Base-by-base conservation (phyloP, 2,888 invertebrate genomes). In the Heteromyza rotundicornis region DNA sequence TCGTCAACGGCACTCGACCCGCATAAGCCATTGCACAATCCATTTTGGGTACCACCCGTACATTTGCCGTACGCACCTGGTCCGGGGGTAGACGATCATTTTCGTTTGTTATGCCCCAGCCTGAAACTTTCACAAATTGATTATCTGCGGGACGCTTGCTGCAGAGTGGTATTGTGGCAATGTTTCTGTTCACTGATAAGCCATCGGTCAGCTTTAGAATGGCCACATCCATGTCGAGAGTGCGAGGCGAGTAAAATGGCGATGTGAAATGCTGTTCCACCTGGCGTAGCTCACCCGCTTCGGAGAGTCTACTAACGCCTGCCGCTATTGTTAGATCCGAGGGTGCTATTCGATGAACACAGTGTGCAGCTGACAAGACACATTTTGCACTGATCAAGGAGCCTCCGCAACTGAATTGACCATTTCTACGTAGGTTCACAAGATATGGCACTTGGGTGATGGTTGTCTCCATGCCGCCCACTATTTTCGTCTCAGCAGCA, bases 321-420 rank as follows among this genome's bases (percentile, higher is more conserved):
- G 72, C 80, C 22, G 74, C 70, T 7, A 80, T 67, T 0, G 66
- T 72, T 14, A 76, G 70, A 3, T 70, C 67, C 10, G 64, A 49
- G 0, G 73, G 60, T 2, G 65, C 24, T 3, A 67, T 54, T 0
- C 69, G 70, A 47, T 73, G 58, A 2, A 78, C 72, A 54, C 82
- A 82, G 44, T 82, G 82, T 0, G 79, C 80, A 0, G 82, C 81
- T 23, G 77, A 81, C 0, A 82, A 64, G 32, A 80, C 77, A 60
- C 70, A 74, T n/a, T 65, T 73, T 2, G 63, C 3, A 1, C 73
- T 73, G 19, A 78, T 58, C 35, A 81, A 49, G 1, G 81, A 74
- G 8, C 81, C 82, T 1, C 82, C 82, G 57, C 82, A 82, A 2
- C 73, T 64, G 50, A 78, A 79, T 27, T 61, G 62, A 0, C 69